Percentiles rank a stretch among this genome's conserved stretches.
Evolutionary conservation across 1,140 invertebrate genomes (phyloP).

Genomic region (Caenorhabditis inopinata): DNA sequence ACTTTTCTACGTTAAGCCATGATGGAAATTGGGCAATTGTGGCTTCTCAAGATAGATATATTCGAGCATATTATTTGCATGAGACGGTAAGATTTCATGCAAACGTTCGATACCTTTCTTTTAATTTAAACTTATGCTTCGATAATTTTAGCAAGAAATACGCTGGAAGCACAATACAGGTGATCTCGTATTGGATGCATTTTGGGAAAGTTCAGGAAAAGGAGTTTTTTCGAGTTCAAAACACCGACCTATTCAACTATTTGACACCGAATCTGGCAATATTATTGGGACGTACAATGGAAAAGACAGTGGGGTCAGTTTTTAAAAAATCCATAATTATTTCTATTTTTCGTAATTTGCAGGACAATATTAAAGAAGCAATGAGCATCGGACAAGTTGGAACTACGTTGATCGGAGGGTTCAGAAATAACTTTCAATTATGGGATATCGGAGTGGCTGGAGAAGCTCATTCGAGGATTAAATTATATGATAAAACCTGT

Average conservation of each 20-base stretch:
- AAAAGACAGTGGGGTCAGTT: neutral
- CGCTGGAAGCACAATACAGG: neutral
- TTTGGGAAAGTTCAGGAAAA: neutral
- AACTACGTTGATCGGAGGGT: neutral
- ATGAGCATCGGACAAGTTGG: neutral
- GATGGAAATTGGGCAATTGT: neutral
- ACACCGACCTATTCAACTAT: neutral
- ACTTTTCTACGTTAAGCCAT: neutral
- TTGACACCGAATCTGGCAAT: neutral
- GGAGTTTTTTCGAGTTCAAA: neutral
- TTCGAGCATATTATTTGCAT: neutral
- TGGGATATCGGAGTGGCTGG: neutral
- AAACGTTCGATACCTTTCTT: too few relatives aligned
- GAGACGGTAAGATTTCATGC: neutral
- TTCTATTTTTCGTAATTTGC: neutral
- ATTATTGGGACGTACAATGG: neutral
- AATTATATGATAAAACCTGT: neutral
- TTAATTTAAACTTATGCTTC: too few relatives aligned
- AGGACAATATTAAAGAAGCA: neutral
- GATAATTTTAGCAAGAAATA: neutral
- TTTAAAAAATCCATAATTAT: neutral
- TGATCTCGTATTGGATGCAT: neutral
- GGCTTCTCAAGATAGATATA: neutral
- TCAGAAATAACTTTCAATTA: neutral
- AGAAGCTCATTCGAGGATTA: neutral